Conservation (phyloP, 2,888 invertebrate genomes). For the Acrobasis suavella region DNA sequence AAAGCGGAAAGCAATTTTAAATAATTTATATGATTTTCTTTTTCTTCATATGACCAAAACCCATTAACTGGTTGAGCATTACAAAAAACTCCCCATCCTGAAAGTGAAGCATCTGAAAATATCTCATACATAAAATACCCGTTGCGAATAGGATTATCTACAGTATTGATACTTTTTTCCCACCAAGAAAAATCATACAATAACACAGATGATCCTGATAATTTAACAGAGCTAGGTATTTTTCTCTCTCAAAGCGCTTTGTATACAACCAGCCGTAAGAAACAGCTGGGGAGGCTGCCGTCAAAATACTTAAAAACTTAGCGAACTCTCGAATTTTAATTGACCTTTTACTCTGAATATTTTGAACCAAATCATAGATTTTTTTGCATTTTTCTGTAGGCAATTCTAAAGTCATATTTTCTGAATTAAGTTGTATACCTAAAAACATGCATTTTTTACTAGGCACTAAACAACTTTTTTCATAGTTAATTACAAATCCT, state of each 20-base stretch:
- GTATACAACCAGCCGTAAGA: slow-evolving; percentile 1
- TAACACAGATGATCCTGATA: not conserved
- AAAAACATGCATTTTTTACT: not conserved
- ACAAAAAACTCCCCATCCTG: not conserved
- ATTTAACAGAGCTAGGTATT: not conserved
- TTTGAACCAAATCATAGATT: no score
- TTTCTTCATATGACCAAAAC: not conserved
- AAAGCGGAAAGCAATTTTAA: slow-evolving; percentile 2
- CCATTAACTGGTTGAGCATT: not conserved
- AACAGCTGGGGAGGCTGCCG: not conserved
- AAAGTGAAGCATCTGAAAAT: not conserved
- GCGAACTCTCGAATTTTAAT: no score
- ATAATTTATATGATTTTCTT: not conserved
- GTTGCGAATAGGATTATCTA: not conserved
- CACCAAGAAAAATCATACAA: not conserved
- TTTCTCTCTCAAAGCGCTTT: not conserved
- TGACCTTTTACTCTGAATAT: no score
- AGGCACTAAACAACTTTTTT: not conserved
- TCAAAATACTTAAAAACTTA: not conserved
- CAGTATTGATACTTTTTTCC: not conserved
- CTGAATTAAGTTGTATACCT: not conserved
- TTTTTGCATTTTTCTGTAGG: no score
- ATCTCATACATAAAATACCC: not conserved
- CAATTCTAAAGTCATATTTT: not conserved
- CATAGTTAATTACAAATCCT: slow-evolving; percentile 11